Percentiles rank a stretch among this genome's conserved stretches.
phyloP scores from a whole-genome alignment of 2,888 invertebrate species.

The Cyaniris semiargus region DNA sequence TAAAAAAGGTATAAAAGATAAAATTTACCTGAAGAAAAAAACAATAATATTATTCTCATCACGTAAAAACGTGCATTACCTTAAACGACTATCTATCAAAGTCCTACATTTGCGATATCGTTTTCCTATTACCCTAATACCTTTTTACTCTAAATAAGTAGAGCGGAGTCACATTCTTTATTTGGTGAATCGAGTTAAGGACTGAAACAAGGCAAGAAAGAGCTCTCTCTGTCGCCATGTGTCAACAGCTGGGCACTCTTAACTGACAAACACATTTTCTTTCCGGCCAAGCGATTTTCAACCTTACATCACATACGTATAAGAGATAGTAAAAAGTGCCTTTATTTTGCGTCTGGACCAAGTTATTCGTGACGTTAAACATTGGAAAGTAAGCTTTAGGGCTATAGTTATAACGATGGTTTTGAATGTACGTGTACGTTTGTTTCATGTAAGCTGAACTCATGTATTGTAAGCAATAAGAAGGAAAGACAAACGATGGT shows the following conservation, averaged over 20 bases:
- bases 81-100: not conserved
- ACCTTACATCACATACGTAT: not conserved
- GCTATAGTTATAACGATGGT: slow-evolving; percentile 37
- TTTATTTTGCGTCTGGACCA: slow-evolving; percentile 34
- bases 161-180: slow-evolving; percentile 58
- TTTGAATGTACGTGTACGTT: slow-evolving; percentile 36
- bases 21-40: not conserved
- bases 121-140: slow-evolving; percentile 18
- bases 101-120: not conserved
- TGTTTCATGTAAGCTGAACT: slow-evolving; percentile 50
- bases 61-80: not conserved
- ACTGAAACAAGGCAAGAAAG: slow-evolving; percentile 66
- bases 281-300: slow-evolving; percentile 24
- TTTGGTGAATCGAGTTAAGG: slow-evolving; percentile 68
- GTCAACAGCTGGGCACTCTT: slow-evolving; percentile 62
- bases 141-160: slow-evolving; percentile 46
- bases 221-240: slow-evolving; percentile 65
- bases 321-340: slow-evolving; percentile 27
- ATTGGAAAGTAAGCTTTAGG: slow-evolving; percentile 45
- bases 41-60: not conserved
- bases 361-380: slow-evolving; percentile 38
- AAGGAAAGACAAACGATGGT: slow-evolving; percentile 57
- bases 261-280: slow-evolving; percentile 41
- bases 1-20: too few relatives aligned
- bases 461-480: slow-evolving; percentile 62